phyloP scores from a whole-genome alignment of 2,888 invertebrate genomes.

The Merodon equestris region DNA sequence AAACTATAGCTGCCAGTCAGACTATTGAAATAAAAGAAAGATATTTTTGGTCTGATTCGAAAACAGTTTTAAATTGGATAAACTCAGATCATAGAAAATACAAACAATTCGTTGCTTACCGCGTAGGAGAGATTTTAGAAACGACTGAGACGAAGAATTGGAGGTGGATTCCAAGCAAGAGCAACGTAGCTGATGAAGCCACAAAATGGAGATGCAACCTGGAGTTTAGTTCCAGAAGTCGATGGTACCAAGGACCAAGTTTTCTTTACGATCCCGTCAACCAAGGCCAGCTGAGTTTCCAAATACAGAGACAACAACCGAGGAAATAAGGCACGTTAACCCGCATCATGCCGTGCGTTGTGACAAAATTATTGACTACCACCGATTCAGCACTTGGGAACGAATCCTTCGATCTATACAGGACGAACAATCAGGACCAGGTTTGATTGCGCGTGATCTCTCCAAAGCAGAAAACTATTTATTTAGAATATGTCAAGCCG shows the following conservation, averaged over 20 bases:
- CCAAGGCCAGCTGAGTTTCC: not conserved
- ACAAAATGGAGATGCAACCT: constrained; percentile 21
- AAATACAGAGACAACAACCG: not conserved
- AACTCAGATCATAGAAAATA: constrained; percentile 18
- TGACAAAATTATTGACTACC: not conserved
- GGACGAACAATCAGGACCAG: too few species aligned
- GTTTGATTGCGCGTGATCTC: not conserved
- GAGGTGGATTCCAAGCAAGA: constrained; percentile 21
- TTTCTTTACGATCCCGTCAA: not conserved
- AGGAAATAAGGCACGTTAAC: not conserved
- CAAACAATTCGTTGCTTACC: constrained; percentile 27
- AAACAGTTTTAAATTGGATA: constrained; percentile 32
- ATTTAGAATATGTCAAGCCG: not conserved
- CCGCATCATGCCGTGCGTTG: not conserved
- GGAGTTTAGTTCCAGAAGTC: constrained; percentile 5
- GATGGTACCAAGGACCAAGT: constrained; percentile 5
- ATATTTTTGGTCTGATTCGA: constrained; percentile 30
- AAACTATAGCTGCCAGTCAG: not conserved
- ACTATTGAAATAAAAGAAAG: not conserved
- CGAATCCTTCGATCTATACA: not conserved
- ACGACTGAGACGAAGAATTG: constrained; percentile 1
- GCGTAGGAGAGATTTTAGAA: constrained; percentile 31
- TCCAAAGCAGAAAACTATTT: too few species aligned
- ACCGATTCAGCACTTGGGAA: not conserved
- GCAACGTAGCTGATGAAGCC: constrained; percentile 28